Conservation (phyloP, 1,140 invertebrate genomes). For the Copidosoma floridanum region DNA sequence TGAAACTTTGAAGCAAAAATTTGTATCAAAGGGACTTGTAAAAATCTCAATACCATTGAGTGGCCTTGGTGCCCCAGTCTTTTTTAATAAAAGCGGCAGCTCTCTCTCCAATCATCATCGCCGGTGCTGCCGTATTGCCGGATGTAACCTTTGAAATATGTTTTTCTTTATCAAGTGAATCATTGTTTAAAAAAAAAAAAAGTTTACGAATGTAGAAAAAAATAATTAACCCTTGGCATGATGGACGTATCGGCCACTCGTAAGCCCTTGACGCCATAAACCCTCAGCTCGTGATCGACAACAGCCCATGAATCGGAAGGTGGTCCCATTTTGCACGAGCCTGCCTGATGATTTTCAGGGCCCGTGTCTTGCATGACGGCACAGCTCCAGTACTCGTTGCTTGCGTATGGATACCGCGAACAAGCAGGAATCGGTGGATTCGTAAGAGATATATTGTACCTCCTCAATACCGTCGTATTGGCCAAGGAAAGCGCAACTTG, state of each 20-base stretch:
- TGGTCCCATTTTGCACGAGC: conserved; percentile 79
- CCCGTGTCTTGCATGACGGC: conserved; percentile 71
- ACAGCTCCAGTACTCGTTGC: conserved; percentile 77
- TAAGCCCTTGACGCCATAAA: conserved; percentile 54
- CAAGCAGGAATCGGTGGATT: conserved; percentile 54
- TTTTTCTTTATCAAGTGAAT: too few species aligned
- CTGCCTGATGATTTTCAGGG: conserved; percentile 82
- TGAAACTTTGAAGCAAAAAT: too few species aligned
- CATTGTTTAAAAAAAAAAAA: too few species aligned
- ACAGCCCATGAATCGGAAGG: conserved; percentile 66
- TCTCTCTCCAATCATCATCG: conserved; percentile 63
- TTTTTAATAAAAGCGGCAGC: conserved; percentile 55
- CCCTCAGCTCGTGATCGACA: conserved; percentile 66
- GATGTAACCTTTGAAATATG: conserved; percentile 44
- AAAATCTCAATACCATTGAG: conserved; percentile 44
- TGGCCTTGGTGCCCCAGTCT: conserved; percentile 44
- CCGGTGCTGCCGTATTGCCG: conserved; percentile 56
- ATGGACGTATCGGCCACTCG: conserved; percentile 62
- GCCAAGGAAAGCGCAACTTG: conserved; percentile 48
- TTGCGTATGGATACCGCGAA: conserved; percentile 63
- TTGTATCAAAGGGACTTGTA: too few species aligned
- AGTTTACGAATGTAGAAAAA: too few species aligned
- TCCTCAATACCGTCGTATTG: conserved; percentile 51
- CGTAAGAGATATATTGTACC: conserved; percentile 54
- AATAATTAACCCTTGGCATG: conserved; percentile 54